A percentile compares a stretch with the other conserved stretches of the same genome.
Evolutionary conservation across 2,888 invertebrate genomes (phyloP).

Genomic region (Druceiella hillmani): DNA sequence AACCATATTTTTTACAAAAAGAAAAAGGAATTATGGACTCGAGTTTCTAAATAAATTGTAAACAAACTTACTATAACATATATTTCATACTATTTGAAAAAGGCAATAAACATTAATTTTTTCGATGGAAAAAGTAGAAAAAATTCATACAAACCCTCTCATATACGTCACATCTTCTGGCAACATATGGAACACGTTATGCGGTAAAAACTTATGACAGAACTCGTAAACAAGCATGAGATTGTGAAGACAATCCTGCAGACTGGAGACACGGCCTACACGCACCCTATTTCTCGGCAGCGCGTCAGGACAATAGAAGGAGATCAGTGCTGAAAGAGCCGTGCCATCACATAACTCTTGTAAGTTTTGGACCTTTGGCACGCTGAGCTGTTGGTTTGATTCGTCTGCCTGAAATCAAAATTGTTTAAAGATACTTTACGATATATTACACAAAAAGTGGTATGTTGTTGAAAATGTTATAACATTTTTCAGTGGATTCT

Average conservation of each 20-base stretch:
- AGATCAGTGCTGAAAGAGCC: constrained; percentile 78
- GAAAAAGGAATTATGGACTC: no score
- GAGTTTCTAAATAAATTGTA: no score
- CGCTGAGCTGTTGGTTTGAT: constrained; percentile 42
- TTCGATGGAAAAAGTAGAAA: no score
- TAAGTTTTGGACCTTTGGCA: constrained; percentile 71
- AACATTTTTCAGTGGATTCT: no score
- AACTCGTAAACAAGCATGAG: constrained; percentile 83
- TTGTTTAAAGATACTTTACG: no score
- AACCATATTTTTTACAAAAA: no score
- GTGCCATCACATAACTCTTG: constrained; percentile 90
- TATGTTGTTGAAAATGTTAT: no score
- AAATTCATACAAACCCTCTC: constrained; percentile 62
- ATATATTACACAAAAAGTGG: no score
- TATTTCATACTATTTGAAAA: no score
- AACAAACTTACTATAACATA: no score
- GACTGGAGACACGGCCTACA: constrained; percentile 61
- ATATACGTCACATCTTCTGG: constrained; percentile 95
- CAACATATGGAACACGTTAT: constrained; percentile 87
- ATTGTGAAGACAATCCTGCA: constrained; percentile 89
- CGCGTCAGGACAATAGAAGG: constrained; percentile 73
- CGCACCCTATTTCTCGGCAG: constrained; percentile 50
- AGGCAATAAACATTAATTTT: no score
- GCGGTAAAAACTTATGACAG: constrained; percentile 78
- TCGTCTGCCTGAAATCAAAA: constrained; percentile 49